phyloP scores from a whole-genome alignment of 2,888 invertebrate genomes.

The Globia sparganii region DNA sequence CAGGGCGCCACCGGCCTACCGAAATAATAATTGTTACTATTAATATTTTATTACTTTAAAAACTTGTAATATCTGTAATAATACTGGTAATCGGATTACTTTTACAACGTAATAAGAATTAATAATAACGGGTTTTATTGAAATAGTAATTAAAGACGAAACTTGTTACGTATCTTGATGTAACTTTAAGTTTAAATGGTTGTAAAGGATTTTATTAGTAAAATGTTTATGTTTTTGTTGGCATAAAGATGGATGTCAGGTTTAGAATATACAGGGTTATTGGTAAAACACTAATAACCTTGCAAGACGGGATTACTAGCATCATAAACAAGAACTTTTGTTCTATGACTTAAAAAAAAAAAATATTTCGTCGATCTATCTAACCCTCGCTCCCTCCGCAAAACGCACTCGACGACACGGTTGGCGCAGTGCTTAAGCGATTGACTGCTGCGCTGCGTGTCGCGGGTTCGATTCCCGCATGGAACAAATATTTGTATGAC shows the following conservation, averaged over 20 bases:
- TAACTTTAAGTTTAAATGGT: not conserved
- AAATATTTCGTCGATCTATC: too few species aligned
- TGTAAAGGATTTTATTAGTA: conserved; percentile 28
- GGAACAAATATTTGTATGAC: too few species aligned
- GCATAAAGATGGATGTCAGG: not conserved
- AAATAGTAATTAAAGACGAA: conserved; percentile 32
- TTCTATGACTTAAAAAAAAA: too few species aligned
- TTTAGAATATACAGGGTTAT: too few species aligned
- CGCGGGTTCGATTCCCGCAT: too few species aligned
- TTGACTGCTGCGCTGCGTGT: too few species aligned
- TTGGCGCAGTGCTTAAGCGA: too few species aligned
- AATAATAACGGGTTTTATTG: conserved; percentile 39
- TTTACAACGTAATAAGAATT: conserved; percentile 51
- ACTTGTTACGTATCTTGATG: conserved; percentile 20
- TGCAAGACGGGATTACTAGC: too few species aligned
- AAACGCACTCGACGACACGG: too few species aligned
- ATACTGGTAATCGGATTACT: conserved; percentile 35
- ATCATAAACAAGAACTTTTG: too few species aligned
- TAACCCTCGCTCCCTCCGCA: too few species aligned
- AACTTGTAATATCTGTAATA: conserved; percentile 54
- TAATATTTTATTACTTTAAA: conserved; percentile 64
- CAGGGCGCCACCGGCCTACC: conserved; percentile 44
- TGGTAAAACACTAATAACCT: too few species aligned
- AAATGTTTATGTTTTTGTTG: not conserved
- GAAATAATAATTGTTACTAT: conserved; percentile 59